Base-by-base conservation (phyloP, 2,113 vertebrate genomes). In the Athene noctua region DNA sequence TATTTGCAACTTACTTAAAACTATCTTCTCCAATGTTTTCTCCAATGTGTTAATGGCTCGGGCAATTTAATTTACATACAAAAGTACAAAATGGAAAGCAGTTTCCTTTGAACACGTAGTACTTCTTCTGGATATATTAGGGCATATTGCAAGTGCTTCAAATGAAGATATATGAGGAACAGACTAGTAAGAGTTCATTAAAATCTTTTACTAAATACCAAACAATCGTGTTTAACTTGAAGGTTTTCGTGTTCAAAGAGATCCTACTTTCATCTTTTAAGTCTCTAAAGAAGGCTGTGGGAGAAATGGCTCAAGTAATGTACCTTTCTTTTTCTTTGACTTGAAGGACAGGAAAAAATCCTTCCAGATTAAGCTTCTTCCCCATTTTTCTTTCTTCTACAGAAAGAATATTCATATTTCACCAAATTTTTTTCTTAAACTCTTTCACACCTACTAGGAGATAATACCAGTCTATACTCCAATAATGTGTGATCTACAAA, bases 211-310 rank as follows among this genome's bases (percentile, higher is more conserved):
- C 73, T 86, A 79, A 86, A 75, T 46, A 75, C 65, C 59, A 72
- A 85, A 79, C 51, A 93, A 57, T 78, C 4, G 0, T 79, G 44
- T 89, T 95, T 74, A 86, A 77, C 54, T 79, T 77, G 49, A 90
- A 85, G 11, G 13, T 62, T 57, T 83, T 58, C 42, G 8, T 19
- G 38, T 80, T 92, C 95, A 92, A 85, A 93, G 71, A 80, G n/a
- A 55, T 83, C 51, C n/a, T 42, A 7, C 85, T 96, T 96, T 94
- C n/a, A 96, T 90, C 90, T 90, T 70, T 55, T 55, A 90, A 44
- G 63, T n/a, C 67, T 80, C 81, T 71, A 62, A 92, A 88, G 75
- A 55, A 58, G 54, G 38, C 85, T 86, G 71, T 0, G 4, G 62
- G 34, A 94, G 77, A 58, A 94, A 90, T 86, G 46, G 83, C 55